Conservation (phyloP, 2,113 vertebrate genomes). For the Zosterops lateralis region DNA sequence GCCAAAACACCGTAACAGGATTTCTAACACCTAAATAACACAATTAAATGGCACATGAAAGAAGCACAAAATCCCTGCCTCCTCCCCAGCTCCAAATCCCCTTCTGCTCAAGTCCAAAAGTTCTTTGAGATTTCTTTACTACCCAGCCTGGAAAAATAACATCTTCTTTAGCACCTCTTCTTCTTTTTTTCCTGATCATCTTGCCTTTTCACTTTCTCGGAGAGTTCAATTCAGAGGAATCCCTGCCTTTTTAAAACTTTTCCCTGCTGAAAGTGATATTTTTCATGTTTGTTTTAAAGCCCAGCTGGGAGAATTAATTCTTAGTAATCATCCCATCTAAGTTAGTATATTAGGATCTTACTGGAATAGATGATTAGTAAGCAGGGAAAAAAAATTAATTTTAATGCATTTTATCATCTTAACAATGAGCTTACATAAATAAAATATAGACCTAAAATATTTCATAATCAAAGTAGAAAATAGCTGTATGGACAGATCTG, state of each 20-base stretch:
- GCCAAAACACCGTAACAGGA: not conserved
- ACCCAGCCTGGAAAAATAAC: not conserved
- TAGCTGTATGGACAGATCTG: not conserved
- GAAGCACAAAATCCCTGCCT: not conserved
- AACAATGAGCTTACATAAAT: not conserved
- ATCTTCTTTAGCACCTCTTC: not conserved
- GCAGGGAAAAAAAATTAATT: not conserved
- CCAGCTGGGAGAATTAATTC: not conserved
- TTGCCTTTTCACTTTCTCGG: not conserved
- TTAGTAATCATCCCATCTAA: not conserved
- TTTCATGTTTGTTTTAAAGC: not conserved
- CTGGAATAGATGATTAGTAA: not conserved
- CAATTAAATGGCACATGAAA: fast-evolving
- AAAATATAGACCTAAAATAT: not conserved
- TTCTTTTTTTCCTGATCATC: not conserved
- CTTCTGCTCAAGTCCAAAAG: not conserved
- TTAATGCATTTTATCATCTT: not conserved
- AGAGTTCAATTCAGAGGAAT: not conserved
- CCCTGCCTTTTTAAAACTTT: not conserved
- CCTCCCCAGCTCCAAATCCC: not conserved
- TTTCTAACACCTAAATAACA: not conserved
- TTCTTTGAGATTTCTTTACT: not conserved
- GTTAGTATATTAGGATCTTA: not conserved
- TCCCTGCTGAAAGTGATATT: not conserved
- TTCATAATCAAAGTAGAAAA: not conserved